Percentiles rank a stretch among this genome's conserved stretches.
Evolutionary conservation across 2,888 invertebrate species (phyloP).

Genomic region (Polyommatus icarus): DNA sequence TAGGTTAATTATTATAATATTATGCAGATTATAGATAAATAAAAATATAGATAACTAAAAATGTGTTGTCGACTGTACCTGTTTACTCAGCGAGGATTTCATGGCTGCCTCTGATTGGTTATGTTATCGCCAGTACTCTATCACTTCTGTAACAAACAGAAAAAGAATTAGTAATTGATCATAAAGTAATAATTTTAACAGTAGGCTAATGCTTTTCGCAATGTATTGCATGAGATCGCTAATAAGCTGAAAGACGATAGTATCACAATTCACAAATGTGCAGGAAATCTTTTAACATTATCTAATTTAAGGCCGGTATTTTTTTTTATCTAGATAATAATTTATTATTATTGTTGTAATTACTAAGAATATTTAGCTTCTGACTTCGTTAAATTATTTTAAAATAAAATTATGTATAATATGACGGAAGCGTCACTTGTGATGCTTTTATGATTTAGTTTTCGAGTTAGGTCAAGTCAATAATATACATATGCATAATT

Average conservation of each 20-base stretch:
- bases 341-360: too few species aligned
- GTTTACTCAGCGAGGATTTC: slow-evolving; percentile 27
- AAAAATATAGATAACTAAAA: not conserved
- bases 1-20: too few species aligned
- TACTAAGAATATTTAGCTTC: too few species aligned
- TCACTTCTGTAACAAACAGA: slow-evolving; percentile 28
- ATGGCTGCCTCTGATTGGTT: slow-evolving; percentile 10
- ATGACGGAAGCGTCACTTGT: not conserved
- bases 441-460: too few species aligned
- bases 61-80: slow-evolving; percentile 24
- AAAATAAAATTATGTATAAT: not conserved
- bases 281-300: not conserved
- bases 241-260: not conserved
- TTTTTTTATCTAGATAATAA: too few species aligned
- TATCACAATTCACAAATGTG: slow-evolving; percentile 1
- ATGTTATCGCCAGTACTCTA: slow-evolving; percentile 16
- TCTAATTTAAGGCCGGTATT: not conserved
- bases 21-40: not conserved
- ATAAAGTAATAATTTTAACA: not conserved
- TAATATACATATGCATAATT: too few species aligned
- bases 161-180: slow-evolving; percentile 4
- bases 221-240: not conserved
- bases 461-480: too few species aligned
- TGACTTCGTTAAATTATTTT: not conserved
- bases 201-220: not conserved